Conservation (phyloP, 1,140 invertebrate species). For the Drosophila nannoptera region DNA sequence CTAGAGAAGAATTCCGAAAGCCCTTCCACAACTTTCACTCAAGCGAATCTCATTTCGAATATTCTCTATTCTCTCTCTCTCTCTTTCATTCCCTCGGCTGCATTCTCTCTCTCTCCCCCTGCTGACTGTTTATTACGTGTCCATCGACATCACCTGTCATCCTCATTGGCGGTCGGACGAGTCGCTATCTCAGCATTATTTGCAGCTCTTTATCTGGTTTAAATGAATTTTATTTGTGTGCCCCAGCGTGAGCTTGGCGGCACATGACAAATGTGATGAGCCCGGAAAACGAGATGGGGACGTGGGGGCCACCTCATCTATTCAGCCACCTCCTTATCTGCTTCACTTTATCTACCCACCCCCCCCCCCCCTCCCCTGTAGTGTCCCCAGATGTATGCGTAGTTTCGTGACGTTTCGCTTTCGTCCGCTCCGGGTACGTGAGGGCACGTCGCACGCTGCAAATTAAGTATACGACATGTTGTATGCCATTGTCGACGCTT, state of each 20-base stretch:
- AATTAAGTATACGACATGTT: slow-evolving; percentile 50
- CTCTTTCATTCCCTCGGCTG: too few relatives aligned
- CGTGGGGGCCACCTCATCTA: slow-evolving; percentile 24
- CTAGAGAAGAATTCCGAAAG: too few relatives aligned
- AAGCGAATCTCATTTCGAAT: not conserved
- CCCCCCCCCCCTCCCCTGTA: not conserved
- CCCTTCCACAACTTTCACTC: slow-evolving; percentile 12
- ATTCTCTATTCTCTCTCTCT: not conserved
- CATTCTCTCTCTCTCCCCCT: not conserved
- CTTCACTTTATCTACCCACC: not conserved
- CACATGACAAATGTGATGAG: slow-evolving; percentile 49
- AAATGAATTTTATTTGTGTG: slow-evolving; percentile 45
- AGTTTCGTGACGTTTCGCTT: slow-evolving; percentile 5
- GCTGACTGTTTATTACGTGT: slow-evolving; percentile 5
- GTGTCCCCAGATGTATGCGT: slow-evolving; percentile 1
- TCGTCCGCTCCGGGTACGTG: slow-evolving; percentile 26
- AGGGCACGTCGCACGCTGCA: slow-evolving; percentile 33
- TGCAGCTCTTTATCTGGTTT: slow-evolving; percentile 28
- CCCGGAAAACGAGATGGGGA: slow-evolving; percentile 37
- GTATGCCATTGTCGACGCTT: slow-evolving; percentile 34
- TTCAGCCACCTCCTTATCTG: not conserved
- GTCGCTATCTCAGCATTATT: slow-evolving; percentile 14
- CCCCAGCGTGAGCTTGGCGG: slow-evolving; percentile 5
- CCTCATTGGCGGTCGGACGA: slow-evolving; percentile 6
- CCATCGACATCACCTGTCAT: slow-evolving; percentile 10